Evolutionary conservation across 1,140 invertebrate genomes (phyloP).

Genomic region (Philotrypesis tridentata): DNA sequence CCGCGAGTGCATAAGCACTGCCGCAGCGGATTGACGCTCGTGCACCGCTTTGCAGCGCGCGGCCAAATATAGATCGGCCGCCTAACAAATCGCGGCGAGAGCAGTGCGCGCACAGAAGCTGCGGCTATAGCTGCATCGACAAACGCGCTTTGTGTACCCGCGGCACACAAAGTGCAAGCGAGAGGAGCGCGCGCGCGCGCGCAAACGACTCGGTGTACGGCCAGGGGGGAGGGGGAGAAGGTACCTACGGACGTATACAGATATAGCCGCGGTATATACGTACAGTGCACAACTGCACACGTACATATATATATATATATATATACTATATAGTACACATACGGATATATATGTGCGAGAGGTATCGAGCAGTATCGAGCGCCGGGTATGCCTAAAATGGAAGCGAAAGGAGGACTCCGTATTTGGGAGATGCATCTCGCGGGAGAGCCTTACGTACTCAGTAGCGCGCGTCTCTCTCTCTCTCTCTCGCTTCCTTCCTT

Average conservation of each 20-base stretch:
- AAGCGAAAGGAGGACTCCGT: constrained; percentile 52
- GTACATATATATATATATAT: no score
- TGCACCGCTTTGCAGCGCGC: no score
- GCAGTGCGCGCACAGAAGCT: not conserved
- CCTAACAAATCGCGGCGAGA: constrained; percentile 56
- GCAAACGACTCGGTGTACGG: not conserved
- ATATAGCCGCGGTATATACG: no score
- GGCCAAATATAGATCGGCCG: constrained; percentile 58
- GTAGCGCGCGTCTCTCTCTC: not conserved
- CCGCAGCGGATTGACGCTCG: constrained; percentile 52
- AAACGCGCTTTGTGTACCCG: constrained; percentile 45
- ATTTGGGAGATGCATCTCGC: constrained; percentile 46
- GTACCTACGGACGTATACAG: not conserved
- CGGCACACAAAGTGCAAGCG: constrained; percentile 19
- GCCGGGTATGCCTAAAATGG: constrained; percentile 52
- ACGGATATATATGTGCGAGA: not conserved
- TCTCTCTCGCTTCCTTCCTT: not conserved
- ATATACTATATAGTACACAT: not conserved
- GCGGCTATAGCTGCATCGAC: constrained; percentile 40
- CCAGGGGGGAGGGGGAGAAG: constrained; percentile 2
- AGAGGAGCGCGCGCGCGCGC: no score
- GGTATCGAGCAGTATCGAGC: constrained; percentile 14
- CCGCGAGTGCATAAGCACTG: constrained; percentile 31
- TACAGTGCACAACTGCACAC: no score
- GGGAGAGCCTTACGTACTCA: no score